Percentiles rank a stretch among this genome's conserved stretches.
phyloP scores from a whole-genome alignment of 2,113 vertebrate species.

The Burhinus bistriatus region DNA sequence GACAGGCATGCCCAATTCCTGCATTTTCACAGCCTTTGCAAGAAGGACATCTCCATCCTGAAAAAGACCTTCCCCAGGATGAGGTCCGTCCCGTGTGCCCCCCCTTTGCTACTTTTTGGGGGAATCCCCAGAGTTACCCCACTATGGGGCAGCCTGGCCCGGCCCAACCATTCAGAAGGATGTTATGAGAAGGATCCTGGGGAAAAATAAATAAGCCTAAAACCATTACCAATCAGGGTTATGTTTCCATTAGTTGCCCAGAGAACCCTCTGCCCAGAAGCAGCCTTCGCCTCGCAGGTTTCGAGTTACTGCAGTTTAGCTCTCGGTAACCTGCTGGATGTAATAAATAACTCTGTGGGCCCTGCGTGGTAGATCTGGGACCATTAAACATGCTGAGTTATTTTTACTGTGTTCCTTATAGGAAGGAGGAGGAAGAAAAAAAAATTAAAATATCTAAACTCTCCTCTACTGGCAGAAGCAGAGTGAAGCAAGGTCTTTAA shows the following conservation, averaged over 20 bases:
- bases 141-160: background rate
- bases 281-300: background rate
- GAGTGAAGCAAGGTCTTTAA: background rate
- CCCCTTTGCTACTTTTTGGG: background rate
- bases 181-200: background rate
- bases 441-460: background rate
- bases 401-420: background rate
- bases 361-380: background rate
- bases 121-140: background rate
- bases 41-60: background rate
- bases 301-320: conserved; percentile 7
- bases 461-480: background rate
- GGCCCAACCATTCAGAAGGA: background rate
- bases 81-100: no score
- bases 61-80: background rate
- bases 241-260: conserved; percentile 49
- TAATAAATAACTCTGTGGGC: conserved; percentile 28
- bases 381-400: background rate
- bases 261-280: conserved; percentile 27
- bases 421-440: background rate
- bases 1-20: background rate
- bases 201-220: conserved; percentile 32
- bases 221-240: conserved; percentile 19
- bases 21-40: background rate
- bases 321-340: conserved; percentile 23